Base-by-base conservation (phyloP, 2,797 vertebrate genomes). In the Syndactyla subalaris region DNA sequence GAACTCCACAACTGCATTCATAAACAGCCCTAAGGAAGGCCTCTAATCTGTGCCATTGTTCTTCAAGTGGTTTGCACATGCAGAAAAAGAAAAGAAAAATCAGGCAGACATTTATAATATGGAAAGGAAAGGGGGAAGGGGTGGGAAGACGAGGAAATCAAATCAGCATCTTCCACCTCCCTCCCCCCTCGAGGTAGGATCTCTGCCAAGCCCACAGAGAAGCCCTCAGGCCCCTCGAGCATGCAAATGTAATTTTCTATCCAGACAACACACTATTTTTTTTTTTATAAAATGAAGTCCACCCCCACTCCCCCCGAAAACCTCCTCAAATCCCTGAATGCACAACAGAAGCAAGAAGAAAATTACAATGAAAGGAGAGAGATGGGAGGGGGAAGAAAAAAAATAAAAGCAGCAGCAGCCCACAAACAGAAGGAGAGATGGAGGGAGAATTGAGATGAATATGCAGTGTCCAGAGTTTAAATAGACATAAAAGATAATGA, bases 221-320 rank as follows among this genome's bases (percentile, higher is more conserved):
- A 93, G 93, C 97, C 98, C 96, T 98, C 92, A 96, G 97, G 97
- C 96, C 95, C 93, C 97, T 98, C 72, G 95, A 97, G 97, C 97
- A 98, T 98, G 97, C 98, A 98, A 98, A 98, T 98, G 97, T 95
- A 98, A 98, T 98, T 98, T 98, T 97, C 97, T 97, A 97, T 94
- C 97, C 97, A 97, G 97, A 97, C 98, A 97, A 98, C 97, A 97
- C 96, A 96, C 89, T 97, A 87, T 89, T 94, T 89, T 89, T 85
- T 79, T 94, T 88, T 81, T 43, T 39, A 93, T 97, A 97, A 94
- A 98, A 97, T 97, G 96, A 97, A 97, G 96, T 97, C 91, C 87
- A 91, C 94, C 91, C 92, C 91, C 86, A 77, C 80, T 90, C 90
- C 88, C 91, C 85, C 72, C 39, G 96, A 96, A 98, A 97, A 95